phyloP scores from a whole-genome alignment of 37 sponge, comb jelly and placozoan genomes.

The Halichondria panicea region DNA sequence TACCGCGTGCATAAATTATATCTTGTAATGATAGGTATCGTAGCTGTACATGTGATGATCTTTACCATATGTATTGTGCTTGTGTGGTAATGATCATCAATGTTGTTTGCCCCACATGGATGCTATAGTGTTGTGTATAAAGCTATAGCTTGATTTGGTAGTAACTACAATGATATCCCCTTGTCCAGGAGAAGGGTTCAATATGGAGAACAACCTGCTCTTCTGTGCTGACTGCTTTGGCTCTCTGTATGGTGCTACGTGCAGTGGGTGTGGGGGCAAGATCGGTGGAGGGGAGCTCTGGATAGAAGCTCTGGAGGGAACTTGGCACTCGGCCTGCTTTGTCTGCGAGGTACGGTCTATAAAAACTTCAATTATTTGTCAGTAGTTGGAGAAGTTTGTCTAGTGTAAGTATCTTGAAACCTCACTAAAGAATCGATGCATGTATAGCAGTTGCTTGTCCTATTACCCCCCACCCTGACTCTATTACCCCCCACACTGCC shows the following conservation, averaged over 20 bases:
- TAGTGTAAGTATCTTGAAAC: not conserved
- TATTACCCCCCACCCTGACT: no score
- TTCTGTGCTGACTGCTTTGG: conserved; percentile 63
- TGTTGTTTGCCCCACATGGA: not conserved
- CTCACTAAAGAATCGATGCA: not conserved
- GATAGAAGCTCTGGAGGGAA: conserved; percentile 75
- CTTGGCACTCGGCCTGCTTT: conserved; percentile 80
- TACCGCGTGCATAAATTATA: no score
- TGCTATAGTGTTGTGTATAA: no score
- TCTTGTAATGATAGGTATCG: no score
- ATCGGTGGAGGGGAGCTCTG: conserved; percentile 74
- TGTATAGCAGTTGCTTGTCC: not conserved
- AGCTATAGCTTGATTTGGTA: no score
- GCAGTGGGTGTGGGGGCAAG: conserved; percentile 60
- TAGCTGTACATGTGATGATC: no score
- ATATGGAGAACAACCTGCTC: conserved; percentile 48
- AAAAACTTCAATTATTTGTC: no score
- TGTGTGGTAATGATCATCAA: not conserved
- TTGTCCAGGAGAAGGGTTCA: conserved; percentile 68
- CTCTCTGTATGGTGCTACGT: conserved; percentile 41
- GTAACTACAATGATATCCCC: no score
- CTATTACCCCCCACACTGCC: no score
- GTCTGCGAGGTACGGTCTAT: conserved; percentile 48
- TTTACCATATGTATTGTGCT: not conserved
- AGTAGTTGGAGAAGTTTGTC: no score